Base-by-base conservation (phyloP, 2,888 invertebrate species). In the Conops quadrifasciatus region DNA sequence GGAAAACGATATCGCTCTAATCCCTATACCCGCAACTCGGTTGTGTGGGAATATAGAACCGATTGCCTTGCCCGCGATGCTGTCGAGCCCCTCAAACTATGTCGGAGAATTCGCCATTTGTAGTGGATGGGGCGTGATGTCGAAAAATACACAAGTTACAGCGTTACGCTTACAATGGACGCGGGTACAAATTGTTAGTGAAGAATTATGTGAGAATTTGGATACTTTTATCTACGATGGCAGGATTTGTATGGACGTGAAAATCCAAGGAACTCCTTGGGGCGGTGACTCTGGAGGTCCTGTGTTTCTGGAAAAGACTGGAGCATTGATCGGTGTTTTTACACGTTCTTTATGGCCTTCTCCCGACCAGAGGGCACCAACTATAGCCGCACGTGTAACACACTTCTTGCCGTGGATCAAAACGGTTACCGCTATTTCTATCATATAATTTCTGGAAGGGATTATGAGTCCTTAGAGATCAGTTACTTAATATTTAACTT, bases 401-500 rank as follows among this genome's bases (percentile, higher is more conserved):
- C 2, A 21, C 28, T 16, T 24, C 16, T 58, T 58, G 58, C 58
- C 21, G 16, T 58, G 58, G 58, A 58, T 58, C 24, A 58, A 58
- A 28, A 24, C 11, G 2, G 28, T 28, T 15, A 58, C 58, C 1
- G 58, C 24, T 1, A 28, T 58, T 1, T 58, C 58, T 9, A n/a
- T n/a, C n/a, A 4, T 7, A 36, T 36, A 36, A 7, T 36, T 36
- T 4, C 36, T 4, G 9, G 4, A 36, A 9, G n/a, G n/a, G n/a
- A n/a, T n/a, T n/a, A n/a, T n/a, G n/a, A n/a, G n/a, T n/a, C 9
- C 36, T 9, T 36, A 9, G 9, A 36, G 36, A 4, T 9, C 36
- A 7, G 4, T n/a, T n/a, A n/a, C n/a, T n/a, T n/a, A n/a, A n/a
- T n/a, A n/a, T n/a, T n/a, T n/a, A n/a, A n/a, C n/a, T n/a, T n/a